phyloP scores from a whole-genome alignment of 30 jellyfish, hydroid and myxozoan genomes.

The Rhopilema esculentum region DNA sequence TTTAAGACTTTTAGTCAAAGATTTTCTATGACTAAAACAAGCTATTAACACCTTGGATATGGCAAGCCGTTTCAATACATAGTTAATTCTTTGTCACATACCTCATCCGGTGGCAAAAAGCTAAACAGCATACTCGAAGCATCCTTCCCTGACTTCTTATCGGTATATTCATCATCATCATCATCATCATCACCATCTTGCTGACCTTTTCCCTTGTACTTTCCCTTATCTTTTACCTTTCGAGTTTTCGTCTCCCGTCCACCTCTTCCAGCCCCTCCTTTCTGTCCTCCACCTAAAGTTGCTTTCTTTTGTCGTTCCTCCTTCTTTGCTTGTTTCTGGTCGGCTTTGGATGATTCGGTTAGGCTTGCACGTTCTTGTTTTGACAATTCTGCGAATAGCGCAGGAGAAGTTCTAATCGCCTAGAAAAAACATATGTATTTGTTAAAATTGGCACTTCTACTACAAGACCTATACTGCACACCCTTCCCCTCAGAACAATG shows the following conservation, averaged over 20 bases:
- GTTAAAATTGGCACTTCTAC: not conserved
- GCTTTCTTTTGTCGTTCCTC: slow-evolving; percentile 96
- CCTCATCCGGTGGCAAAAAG: slow-evolving; percentile 81
- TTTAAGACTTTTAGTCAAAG: no score
- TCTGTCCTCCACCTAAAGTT: slow-evolving; percentile 85
- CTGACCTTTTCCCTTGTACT: slow-evolving; percentile 40
- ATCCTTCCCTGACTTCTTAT: slow-evolving; percentile 34
- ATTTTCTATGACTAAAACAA: no score
- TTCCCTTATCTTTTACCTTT: slow-evolving; percentile 74
- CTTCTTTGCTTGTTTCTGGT: slow-evolving; percentile 63
- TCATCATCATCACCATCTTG: slow-evolving; percentile 79
- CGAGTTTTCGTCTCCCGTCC: slow-evolving; percentile 89
- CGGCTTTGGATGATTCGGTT: slow-evolving; percentile 75
- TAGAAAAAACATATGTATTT: not conserved
- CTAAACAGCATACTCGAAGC: slow-evolving; percentile 57
- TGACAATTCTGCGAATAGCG: slow-evolving; percentile 85
- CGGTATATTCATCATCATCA: slow-evolving; percentile 50
- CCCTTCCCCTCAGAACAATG: not conserved
- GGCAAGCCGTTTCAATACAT: not conserved
- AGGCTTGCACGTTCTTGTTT: slow-evolving; percentile 75
- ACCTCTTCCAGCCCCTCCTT: slow-evolving; percentile 96
- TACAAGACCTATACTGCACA: not conserved
- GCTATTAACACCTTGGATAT: no score
- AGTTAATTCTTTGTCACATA: not conserved
- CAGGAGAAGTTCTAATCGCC: slow-evolving; percentile 88